These are phyloP conservation scores for Forbesichthys papilliferus DNA, from an alignment of 2,113 vertebrate species.

Conservation along the genomic window DNA sequence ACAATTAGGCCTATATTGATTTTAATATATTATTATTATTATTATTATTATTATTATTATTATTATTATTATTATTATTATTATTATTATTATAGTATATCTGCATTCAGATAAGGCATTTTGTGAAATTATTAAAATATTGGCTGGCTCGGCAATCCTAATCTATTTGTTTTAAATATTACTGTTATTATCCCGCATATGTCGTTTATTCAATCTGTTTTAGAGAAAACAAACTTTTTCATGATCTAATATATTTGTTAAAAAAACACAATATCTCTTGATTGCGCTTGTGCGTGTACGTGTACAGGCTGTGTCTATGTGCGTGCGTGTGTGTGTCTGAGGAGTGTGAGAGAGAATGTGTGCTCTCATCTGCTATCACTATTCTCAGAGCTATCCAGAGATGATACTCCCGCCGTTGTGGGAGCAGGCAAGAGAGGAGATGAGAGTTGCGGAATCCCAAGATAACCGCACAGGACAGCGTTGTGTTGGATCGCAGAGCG, in stretches of 20 bases:
- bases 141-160: too few relatives aligned
- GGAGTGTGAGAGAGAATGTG: neutral
- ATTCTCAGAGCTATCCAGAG: conserved; percentile 1
- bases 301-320: neutral
- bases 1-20: too few relatives aligned
- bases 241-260: neutral
- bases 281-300: neutral
- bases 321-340: neutral
- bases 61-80: too few relatives aligned
- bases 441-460: neutral
- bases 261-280: neutral
- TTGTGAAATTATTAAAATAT: too few relatives aligned
- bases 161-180: too few relatives aligned
- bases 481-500: conserved; percentile 26
- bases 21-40: too few relatives aligned
- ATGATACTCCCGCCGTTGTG: neutral
- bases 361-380: neutral
- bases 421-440: conserved; percentile 4
- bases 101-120: too few relatives aligned
- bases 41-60: too few relatives aligned
- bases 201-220: too few relatives aligned
- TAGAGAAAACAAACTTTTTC: neutral
- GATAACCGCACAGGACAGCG: conserved; percentile 29
- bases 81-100: too few relatives aligned
- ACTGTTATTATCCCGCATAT: too few relatives aligned